Evolutionary conservation across 2,888 invertebrate species (phyloP).

Genomic region (Xestobium rufovillosum): DNA sequence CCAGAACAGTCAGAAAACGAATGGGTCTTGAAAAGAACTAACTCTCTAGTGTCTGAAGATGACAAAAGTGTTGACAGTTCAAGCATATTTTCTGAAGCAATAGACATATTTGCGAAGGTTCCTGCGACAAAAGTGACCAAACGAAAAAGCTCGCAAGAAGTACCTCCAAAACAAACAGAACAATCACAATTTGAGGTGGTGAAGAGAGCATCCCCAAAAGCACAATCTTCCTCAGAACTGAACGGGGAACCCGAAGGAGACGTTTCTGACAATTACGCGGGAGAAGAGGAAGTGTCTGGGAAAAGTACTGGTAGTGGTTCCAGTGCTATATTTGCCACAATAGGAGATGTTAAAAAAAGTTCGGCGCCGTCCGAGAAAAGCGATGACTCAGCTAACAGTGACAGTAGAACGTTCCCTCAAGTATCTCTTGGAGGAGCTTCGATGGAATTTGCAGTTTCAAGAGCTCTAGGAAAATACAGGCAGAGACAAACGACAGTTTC

Average conservation of each 20-base stretch:
- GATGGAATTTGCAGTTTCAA: slow-evolving; percentile 77
- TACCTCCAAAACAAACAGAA: slow-evolving; percentile 6
- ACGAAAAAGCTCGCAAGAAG: slow-evolving; percentile 41
- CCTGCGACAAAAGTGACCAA: slow-evolving; percentile 32
- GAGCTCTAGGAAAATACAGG: slow-evolving; percentile 73
- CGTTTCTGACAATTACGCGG: slow-evolving; percentile 50
- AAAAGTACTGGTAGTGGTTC: slow-evolving; percentile 58
- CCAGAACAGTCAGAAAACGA: slow-evolving; percentile 71
- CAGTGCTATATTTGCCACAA: slow-evolving; percentile 58
- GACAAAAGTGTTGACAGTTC: slow-evolving; percentile 48
- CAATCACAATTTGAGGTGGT: slow-evolving; percentile 11
- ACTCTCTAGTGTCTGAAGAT: slow-evolving; percentile 66
- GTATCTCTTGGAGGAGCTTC: slow-evolving; percentile 57
- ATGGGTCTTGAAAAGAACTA: slow-evolving; percentile 56
- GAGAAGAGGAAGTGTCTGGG: slow-evolving; percentile 53
- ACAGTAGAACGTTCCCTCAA: slow-evolving; percentile 46
- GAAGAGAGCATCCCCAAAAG: slow-evolving; percentile 27
- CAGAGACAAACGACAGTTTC: slow-evolving; percentile 64
- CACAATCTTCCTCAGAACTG: neutral
- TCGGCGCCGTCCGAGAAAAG: slow-evolving; percentile 55
- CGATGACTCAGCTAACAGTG: slow-evolving; percentile 49
- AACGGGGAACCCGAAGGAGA: slow-evolving; percentile 48
- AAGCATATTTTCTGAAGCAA: slow-evolving; percentile 60
- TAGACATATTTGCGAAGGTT: slow-evolving; percentile 58
- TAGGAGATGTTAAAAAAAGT: slow-evolving; percentile 64